phyloP scores from a whole-genome alignment of 2,797 vertebrate genomes.

The Chiloscyllium punctatum region DNA sequence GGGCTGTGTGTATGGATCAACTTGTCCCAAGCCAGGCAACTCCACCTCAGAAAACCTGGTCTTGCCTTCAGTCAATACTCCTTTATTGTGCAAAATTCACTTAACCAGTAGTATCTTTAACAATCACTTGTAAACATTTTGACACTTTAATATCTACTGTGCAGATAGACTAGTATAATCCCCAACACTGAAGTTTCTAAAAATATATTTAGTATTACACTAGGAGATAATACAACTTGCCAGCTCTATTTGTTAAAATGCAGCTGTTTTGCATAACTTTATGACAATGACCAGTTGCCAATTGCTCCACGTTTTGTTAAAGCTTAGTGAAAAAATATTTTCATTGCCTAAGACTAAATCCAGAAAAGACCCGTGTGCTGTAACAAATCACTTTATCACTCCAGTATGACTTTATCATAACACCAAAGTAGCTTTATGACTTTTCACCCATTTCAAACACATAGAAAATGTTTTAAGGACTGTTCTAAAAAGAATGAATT shows the following conservation, averaged over 20 bases:
- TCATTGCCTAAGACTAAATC: neutral
- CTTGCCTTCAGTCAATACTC: neutral
- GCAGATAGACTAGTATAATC: neutral
- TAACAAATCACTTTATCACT: neutral
- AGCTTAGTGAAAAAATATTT: neutral
- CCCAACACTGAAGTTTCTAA: neutral
- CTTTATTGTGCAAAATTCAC: neutral
- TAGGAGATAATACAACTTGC: neutral
- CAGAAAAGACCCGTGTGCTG: neutral
- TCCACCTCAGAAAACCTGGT: neutral
- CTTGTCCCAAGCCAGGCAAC: neutral
- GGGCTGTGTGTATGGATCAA: neutral
- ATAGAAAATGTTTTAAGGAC: neutral
- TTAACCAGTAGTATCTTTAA: neutral
- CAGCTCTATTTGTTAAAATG: neutral
- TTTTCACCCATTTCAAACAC: neutral
- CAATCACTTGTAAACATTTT: neutral
- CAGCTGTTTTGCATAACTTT: neutral
- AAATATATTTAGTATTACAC: neutral
- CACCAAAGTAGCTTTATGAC: neutral
- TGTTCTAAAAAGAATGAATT: neutral
- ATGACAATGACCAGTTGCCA: neutral
- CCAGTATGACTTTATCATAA: neutral
- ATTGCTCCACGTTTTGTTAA: neutral
- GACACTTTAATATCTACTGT: neutral